A percentile compares a stretch with the other conserved stretches of the same genome.
These are phyloP conservation scores for Trichonephila clavipes DNA, from an alignment of 1,140 invertebrate species.

Conservation along the genomic window DNA sequence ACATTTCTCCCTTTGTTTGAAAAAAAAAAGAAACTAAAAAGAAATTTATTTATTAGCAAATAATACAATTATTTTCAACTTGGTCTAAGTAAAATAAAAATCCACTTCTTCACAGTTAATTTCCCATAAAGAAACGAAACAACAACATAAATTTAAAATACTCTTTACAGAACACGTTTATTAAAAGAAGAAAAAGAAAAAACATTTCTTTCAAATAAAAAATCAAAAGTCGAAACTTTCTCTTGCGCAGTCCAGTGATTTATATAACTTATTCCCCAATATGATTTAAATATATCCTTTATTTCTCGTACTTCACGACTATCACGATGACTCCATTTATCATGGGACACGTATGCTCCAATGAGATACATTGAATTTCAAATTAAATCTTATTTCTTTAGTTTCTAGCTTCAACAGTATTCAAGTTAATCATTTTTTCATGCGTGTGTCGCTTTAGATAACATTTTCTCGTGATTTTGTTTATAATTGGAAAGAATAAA, in stretches of 20 bases:
- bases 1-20: too few relatives aligned
- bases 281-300: conserved; percentile 7
- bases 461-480: not conserved
- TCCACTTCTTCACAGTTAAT: not conserved
- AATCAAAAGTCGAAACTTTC: not conserved
- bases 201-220: not conserved
- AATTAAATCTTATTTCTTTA: conserved; percentile 10
- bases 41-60: not conserved
- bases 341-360: not conserved
- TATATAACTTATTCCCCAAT: not conserved
- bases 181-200: not conserved
- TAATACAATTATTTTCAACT: not conserved
- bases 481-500: not conserved
- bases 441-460: not conserved
- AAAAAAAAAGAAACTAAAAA: too few relatives aligned
- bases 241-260: not conserved
- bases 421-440: not conserved
- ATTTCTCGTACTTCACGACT: not conserved
- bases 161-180: too few relatives aligned
- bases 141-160: not conserved
- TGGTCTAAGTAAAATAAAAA: not conserved
- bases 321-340: not conserved
- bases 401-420: not conserved
- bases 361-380: conserved; percentile 25
- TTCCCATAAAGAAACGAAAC: not conserved